A percentile compares a stretch with the other conserved stretches of the same genome.
Conservation (phyloP, 2,888 invertebrate species). For the Luffia ferchaultella region DNA sequence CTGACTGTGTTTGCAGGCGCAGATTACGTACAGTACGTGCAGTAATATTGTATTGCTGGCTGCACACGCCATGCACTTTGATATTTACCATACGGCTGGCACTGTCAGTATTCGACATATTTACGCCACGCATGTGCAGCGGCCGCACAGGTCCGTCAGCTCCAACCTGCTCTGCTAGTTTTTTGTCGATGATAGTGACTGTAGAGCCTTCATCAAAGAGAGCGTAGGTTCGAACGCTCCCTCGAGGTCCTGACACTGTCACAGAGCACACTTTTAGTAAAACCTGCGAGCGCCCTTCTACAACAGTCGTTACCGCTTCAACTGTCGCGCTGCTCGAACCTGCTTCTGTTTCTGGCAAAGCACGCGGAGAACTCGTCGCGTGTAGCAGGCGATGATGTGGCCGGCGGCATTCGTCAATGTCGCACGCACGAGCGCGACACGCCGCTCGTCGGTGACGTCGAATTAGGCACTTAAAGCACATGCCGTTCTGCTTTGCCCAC, state of each 20-base stretch:
- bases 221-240: background rate
- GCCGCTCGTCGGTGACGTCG: background rate
- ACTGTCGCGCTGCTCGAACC: background rate
- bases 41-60: background rate
- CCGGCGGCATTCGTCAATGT: background rate
- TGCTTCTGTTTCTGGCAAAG: background rate
- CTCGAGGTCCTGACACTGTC: background rate
- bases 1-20: background rate
- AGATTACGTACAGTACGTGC: background rate
- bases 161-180: background rate
- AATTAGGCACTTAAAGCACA: constrained; percentile 1
- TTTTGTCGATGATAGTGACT: constrained; percentile 1
- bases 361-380: background rate
- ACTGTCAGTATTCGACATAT: background rate
- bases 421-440: background rate
- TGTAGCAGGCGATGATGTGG: constrained; percentile 1
- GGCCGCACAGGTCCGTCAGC: constrained; percentile 2
- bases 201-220: constrained; percentile 1
- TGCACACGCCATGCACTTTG: background rate
- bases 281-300: background rate
- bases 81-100: background rate
- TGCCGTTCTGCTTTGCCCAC: background rate
- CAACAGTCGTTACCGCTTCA: background rate
- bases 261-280: constrained; percentile 2
- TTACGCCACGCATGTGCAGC: constrained; percentile 1